Evolutionary conservation across 2,888 invertebrate genomes (phyloP).

Genomic region (Ceratothoa steindachneri): DNA sequence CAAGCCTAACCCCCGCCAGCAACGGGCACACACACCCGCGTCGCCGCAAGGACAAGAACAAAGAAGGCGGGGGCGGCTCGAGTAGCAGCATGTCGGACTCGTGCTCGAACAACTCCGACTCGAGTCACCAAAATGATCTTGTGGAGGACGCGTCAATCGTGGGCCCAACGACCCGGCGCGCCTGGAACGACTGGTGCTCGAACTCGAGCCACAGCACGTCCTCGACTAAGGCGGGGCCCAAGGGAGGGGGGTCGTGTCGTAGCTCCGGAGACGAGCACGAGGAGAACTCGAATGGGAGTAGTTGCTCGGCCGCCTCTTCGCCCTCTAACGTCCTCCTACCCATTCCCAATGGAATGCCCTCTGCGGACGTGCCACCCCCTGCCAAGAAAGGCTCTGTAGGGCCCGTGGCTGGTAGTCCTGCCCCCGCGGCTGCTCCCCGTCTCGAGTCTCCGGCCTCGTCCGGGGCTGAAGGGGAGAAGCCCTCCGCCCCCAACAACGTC

Average conservation of each 20-base stretch:
- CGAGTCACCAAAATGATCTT: conserved; percentile 42
- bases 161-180: conserved; percentile 68
- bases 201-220: conserved; percentile 18
- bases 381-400: background rate
- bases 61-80: background rate
- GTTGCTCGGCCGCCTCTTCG: conserved; percentile 20
- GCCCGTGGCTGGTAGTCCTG: background rate
- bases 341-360: conserved; percentile 9
- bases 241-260: conserved; percentile 25
- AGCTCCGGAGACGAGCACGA: conserved; percentile 35
- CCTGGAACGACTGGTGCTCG: conserved; percentile 69
- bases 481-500: background rate
- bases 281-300: conserved; percentile 10
- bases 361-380: background rate
- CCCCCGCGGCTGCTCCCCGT: no score
- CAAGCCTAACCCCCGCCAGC: no score
- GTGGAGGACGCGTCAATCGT: conserved; percentile 56
- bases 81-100: conserved; percentile 23
- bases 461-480: background rate
- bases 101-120: conserved; percentile 36
- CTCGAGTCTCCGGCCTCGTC: background rate
- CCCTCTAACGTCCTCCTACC: conserved; percentile 39
- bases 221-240: conserved; percentile 28
- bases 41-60: background rate
- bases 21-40: no score